Percentiles rank a stretch among this genome's conserved stretches.
Conservation (phyloP, 2,113 vertebrate genomes). For the Cebidichthys violaceus region DNA sequence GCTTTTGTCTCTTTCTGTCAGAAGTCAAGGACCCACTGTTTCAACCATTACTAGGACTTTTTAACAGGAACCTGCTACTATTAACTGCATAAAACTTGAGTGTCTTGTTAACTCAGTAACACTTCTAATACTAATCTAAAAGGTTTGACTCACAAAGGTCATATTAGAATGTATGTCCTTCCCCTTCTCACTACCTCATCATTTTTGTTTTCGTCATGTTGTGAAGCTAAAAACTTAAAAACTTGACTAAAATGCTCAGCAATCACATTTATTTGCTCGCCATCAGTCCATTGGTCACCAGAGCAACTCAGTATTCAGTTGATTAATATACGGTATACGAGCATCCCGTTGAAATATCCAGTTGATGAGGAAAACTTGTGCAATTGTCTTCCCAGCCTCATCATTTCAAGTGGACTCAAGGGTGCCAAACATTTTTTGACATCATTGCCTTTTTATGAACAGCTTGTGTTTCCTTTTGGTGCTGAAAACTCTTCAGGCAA, state of each 20-base stretch:
- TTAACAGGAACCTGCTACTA: not conserved
- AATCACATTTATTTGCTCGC: slow-evolving; percentile 12
- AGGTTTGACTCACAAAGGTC: not conserved
- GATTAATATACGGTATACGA: not conserved
- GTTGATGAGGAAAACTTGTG: slow-evolving; percentile 13
- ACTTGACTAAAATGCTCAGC: not conserved
- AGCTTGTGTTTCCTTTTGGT: slow-evolving; percentile 44
- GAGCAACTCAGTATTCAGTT: not conserved
- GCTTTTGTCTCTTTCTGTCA: not conserved
- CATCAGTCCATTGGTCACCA: not conserved
- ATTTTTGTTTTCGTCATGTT: not conserved
- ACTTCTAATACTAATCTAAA: not conserved
- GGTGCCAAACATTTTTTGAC: slow-evolving; percentile 52
- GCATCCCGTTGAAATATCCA: not conserved
- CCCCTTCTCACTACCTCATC: not conserved
- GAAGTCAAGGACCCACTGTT: not conserved
- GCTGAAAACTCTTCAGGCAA: slow-evolving; percentile 55
- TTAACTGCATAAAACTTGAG: not conserved
- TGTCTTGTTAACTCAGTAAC: not conserved
- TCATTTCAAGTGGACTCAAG: slow-evolving; percentile 54
- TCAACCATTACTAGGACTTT: not conserved
- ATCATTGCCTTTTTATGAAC: slow-evolving; percentile 52
- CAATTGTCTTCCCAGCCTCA: slow-evolving; percentile 38
- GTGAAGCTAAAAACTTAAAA: not conserved
- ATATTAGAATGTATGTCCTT: not conserved